phyloP scores from a whole-genome alignment of 2,113 vertebrate genomes.

The Bubo blakistoni region DNA sequence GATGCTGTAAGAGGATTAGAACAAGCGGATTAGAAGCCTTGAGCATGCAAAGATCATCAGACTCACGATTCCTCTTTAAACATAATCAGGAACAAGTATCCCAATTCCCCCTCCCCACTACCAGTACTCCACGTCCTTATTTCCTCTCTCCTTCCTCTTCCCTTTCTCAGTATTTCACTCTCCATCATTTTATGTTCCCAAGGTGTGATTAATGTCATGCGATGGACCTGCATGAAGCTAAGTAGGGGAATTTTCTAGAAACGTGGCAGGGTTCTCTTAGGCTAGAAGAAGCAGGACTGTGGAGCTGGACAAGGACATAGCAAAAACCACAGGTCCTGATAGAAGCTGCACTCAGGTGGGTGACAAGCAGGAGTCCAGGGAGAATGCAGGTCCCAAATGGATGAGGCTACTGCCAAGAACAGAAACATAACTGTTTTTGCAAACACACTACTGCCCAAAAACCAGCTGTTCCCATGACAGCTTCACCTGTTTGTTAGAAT shows the following conservation, averaged over 20 bases:
- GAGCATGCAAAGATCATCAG: slow-evolving; percentile 50
- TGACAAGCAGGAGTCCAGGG: neutral
- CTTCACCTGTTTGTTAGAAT: neutral
- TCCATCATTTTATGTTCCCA: neutral
- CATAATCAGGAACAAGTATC: slow-evolving; percentile 49
- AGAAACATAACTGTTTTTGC: neutral
- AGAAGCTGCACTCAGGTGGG: neutral
- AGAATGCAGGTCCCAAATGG: neutral
- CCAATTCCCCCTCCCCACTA: neutral
- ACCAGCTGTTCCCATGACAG: neutral
- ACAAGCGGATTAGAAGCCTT: slow-evolving; percentile 63
- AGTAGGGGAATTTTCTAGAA: neutral
- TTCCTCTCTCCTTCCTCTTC: neutral
- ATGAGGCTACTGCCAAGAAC: neutral
- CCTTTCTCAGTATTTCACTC: neutral
- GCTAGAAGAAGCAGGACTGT: neutral
- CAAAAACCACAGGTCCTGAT: neutral
- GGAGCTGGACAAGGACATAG: neutral
- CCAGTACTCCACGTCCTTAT: slow-evolving; percentile 17
- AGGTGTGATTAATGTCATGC: neutral
- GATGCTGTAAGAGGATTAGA: slow-evolving; percentile 73
- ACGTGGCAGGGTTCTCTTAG: neutral
- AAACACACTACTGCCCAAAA: neutral
- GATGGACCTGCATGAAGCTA: neutral
- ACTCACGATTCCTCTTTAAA: slow-evolving; percentile 58